Conservation (phyloP, 2,797 vertebrate species). For the Coendou prehensilis region DNA sequence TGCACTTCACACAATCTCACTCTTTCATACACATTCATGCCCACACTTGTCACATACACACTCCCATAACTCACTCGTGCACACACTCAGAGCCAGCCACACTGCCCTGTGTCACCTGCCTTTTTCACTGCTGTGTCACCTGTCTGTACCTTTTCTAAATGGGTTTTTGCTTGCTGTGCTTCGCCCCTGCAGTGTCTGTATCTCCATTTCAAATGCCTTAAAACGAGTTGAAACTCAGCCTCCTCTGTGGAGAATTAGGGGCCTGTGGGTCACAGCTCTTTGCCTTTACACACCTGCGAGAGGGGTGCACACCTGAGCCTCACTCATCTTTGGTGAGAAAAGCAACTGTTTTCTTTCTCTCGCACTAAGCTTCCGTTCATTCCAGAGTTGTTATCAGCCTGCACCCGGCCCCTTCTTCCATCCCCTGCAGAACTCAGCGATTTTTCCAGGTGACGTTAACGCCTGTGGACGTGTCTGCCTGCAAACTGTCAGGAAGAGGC, state of each 20-base stretch:
- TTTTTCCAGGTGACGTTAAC: background rate
- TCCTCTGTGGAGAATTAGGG: background rate
- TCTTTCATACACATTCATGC: background rate
- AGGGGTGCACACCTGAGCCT: background rate
- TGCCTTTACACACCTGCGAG: fast-evolving
- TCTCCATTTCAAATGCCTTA: background rate
- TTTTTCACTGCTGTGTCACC: background rate
- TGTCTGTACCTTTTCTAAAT: background rate
- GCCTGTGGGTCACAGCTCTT: background rate
- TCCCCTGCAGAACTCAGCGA: background rate
- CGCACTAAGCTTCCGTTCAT: background rate
- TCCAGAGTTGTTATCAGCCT: background rate
- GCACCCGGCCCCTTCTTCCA: background rate
- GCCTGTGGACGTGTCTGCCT: background rate
- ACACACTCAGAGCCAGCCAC: background rate
- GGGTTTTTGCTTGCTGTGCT: background rate
- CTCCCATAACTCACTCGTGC: fast-evolving
- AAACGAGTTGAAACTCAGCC: background rate
- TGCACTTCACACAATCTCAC: too few relatives aligned
- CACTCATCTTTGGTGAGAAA: background rate
- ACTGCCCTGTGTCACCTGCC: too few relatives aligned
- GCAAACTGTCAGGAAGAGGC: background rate
- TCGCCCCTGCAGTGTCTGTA: background rate
- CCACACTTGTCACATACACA: background rate
- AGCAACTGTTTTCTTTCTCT: too few relatives aligned